These are phyloP conservation scores for Chelidonichthys spinosus DNA, from an alignment of 2,797 vertebrate genomes.

Conservation along the genomic window DNA sequence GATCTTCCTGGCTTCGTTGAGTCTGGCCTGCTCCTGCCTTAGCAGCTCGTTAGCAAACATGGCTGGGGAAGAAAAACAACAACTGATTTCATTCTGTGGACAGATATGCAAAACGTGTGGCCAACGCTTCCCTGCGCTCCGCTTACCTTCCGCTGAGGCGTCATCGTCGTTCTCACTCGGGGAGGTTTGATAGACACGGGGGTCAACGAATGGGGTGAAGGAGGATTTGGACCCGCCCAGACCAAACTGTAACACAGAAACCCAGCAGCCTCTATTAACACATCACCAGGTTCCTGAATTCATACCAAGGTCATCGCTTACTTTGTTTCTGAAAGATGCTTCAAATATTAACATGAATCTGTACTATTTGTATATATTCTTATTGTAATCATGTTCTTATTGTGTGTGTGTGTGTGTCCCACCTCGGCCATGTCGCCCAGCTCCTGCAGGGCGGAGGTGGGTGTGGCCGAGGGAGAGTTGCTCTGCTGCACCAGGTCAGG, in stretches of 20 bases:
- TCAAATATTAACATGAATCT: no score
- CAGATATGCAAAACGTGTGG: background rate
- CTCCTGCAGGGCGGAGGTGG: slow-evolving; percentile 91
- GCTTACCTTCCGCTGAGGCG: slow-evolving; percentile 87
- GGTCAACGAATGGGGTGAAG: slow-evolving; percentile 95
- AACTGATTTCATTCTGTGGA: background rate
- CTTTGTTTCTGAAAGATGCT: background rate
- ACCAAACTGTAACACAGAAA: slow-evolving; percentile 85
- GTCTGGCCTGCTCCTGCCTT: slow-evolving; percentile 94
- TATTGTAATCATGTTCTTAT: no score
- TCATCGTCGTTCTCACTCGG: slow-evolving; percentile 89
- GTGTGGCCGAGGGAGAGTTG: slow-evolving; percentile 92
- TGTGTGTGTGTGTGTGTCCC: slow-evolving; percentile 58
- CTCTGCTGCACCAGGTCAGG: slow-evolving; percentile 98
- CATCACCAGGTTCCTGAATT: background rate
- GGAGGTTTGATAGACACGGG: slow-evolving; percentile 94
- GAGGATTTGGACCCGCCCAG: slow-evolving; percentile 93
- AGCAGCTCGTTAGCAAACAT: slow-evolving; percentile 95
- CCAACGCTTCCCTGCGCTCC: background rate
- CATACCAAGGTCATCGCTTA: no score
- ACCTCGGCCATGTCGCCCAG: slow-evolving; percentile 93
- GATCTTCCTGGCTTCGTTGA: slow-evolving; percentile 97
- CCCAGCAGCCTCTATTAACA: background rate
- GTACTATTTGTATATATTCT: no score
- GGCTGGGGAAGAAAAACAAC: slow-evolving; percentile 73